phyloP scores from a whole-genome alignment of 1,140 invertebrate genomes.

The Aplysia californica region DNA sequence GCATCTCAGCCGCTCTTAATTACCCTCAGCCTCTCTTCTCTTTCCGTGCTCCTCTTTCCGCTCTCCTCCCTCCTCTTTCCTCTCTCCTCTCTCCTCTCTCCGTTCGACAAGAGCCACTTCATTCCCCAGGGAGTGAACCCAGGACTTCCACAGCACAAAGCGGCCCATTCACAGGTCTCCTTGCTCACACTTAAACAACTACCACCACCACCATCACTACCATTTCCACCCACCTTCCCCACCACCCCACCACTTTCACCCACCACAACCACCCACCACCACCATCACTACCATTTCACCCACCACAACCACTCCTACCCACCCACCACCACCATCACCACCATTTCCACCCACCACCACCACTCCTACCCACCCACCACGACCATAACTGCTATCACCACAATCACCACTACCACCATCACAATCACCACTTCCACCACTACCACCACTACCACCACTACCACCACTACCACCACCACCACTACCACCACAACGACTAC shows the following conservation, averaged over 20 bases:
- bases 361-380: neutral
- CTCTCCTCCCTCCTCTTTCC: too few relatives aligned
- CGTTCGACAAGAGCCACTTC: too few relatives aligned
- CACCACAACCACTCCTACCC: neutral
- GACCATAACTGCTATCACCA: neutral
- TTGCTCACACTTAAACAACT: too few relatives aligned
- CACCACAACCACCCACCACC: neutral
- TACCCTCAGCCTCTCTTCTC: too few relatives aligned
- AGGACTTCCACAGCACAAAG: too few relatives aligned
- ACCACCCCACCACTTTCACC: neutral
- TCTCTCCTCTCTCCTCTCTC: too few relatives aligned
- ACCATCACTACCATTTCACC: neutral
- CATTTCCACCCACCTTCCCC: too few relatives aligned
- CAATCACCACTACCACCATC: conserved; percentile 2
- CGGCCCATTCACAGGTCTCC: too few relatives aligned
- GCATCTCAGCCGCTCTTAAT: too few relatives aligned
- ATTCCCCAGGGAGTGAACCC: too few relatives aligned
- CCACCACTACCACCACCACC: conserved; percentile 7
- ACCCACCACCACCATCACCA: neutral
- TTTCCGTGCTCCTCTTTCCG: too few relatives aligned
- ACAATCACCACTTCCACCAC: conserved; percentile 2
- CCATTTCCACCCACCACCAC: neutral
- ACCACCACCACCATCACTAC: too few relatives aligned
- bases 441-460: conserved; percentile 8
- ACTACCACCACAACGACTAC: conserved; percentile 2